Evolutionary conservation across 2,888 invertebrate genomes (phyloP).

Genomic region (Zygothrica quintamaculata): DNA sequence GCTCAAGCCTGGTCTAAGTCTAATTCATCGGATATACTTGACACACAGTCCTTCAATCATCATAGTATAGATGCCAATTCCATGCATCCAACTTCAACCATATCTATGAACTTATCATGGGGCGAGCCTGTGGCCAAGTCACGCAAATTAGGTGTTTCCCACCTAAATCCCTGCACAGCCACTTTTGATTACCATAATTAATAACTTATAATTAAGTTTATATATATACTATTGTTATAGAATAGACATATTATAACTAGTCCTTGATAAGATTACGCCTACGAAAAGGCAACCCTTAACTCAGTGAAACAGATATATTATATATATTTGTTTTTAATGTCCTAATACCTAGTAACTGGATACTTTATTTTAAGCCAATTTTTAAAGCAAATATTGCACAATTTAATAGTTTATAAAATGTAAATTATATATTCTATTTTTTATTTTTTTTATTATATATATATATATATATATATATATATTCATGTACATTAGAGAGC

Average conservation of each 20-base stretch:
- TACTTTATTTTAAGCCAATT: too few species aligned
- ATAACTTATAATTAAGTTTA: too few species aligned
- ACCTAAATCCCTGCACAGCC: constrained; percentile 59
- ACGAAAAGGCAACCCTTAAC: constrained; percentile 56
- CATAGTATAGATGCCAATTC: constrained; percentile 8
- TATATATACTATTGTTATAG: background rate
- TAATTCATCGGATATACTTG: constrained; percentile 29
- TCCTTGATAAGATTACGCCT: constrained; percentile 38
- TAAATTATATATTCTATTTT: background rate
- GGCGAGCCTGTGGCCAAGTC: constrained; percentile 69
- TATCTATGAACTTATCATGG: constrained; percentile 69
- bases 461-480: background rate
- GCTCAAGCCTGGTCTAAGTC: constrained; percentile 71
- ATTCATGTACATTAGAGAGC: too few species aligned
- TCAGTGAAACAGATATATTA: constrained; percentile 52
- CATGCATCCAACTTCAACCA: constrained; percentile 30
- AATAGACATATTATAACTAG: constrained; percentile 10
- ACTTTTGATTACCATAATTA: constrained; percentile 58
- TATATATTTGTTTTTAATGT: constrained; percentile 24
- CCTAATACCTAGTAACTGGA: constrained; percentile 31
- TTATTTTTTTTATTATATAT: background rate
- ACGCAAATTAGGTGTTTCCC: constrained; percentile 55
- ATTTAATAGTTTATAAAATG: background rate
- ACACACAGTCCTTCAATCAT: constrained; percentile 30
- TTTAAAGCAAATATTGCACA: background rate